Conservation (phyloP, 2,888 invertebrate species). For the Eutolmus rufibarbis region DNA sequence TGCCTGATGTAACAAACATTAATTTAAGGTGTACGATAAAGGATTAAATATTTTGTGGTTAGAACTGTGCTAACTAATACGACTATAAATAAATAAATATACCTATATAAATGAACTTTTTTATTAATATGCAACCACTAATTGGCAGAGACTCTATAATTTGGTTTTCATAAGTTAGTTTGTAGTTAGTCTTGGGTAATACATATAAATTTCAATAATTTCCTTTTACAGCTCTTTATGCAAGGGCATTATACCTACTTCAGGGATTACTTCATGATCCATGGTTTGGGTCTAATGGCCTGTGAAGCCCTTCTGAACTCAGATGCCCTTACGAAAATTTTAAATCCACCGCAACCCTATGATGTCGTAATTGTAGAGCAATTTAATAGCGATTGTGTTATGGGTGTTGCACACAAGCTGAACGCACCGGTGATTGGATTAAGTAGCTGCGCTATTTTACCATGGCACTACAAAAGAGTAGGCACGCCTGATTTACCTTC, state of each 20-base stretch:
- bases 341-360: constrained; percentile 65
- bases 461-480: constrained; percentile 68
- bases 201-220: not conserved
- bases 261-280: constrained; percentile 57
- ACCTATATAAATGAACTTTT: too few relatives aligned
- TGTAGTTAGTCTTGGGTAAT: too few relatives aligned
- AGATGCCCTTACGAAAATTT: constrained; percentile 57
- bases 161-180: too few relatives aligned
- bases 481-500: constrained; percentile 69
- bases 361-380: constrained; percentile 75
- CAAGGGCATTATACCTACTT: constrained; percentile 54
- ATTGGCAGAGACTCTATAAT: not conserved
- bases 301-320: constrained; percentile 59
- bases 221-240: constrained; percentile 54
- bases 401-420: constrained; percentile 71
- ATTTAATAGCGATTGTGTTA: constrained; percentile 76
- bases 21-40: too few relatives aligned
- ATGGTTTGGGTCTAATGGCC: constrained; percentile 57
- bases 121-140: not conserved
- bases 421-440: constrained; percentile 68
- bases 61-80: not conserved
- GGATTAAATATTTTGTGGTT: not conserved
- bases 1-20: not conserved
- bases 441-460: constrained; percentile 68
- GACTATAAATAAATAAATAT: not conserved